These are phyloP conservation scores for Peromyscus aztecus DNA, from an alignment of 2,797 vertebrate species.

Conservation along the genomic window DNA sequence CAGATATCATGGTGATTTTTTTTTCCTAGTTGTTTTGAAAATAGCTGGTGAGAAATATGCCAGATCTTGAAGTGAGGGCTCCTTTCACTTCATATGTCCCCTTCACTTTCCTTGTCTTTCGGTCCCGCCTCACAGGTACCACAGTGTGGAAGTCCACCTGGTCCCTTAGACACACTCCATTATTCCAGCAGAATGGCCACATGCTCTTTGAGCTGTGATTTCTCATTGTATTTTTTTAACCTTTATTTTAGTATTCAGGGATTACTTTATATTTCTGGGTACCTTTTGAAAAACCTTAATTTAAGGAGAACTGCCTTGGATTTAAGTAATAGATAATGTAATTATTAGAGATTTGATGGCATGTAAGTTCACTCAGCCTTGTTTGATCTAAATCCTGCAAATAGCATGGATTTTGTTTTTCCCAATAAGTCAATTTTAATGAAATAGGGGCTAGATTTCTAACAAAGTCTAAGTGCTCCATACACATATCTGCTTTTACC, in stretches of 20 bases:
- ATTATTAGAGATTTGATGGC: constrained; percentile 2
- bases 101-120: not conserved
- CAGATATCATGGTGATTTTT: not conserved
- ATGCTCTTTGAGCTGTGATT: not conserved
- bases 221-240: not conserved
- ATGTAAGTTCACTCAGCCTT: not conserved
- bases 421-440: not conserved
- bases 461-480: constrained; percentile 4
- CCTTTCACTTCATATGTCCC: not conserved
- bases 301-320: not conserved
- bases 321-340: not conserved
- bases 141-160: not conserved
- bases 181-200: not conserved
- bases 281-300: not conserved
- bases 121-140: no score
- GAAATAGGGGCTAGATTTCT: constrained; percentile 39
- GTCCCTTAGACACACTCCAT: not conserved
- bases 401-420: constrained; percentile 19
- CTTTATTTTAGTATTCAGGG: constrained; percentile 20
- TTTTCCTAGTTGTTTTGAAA: not conserved
- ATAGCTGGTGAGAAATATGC: not conserved
- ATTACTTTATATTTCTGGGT: constrained; percentile 11
- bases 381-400: constrained; percentile 21
- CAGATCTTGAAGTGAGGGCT: not conserved
- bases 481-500: not conserved